Percentiles rank a stretch among this genome's conserved stretches.
Evolutionary conservation across 2,797 vertebrate species (phyloP).

Genomic region (Neostethus bicornis): DNA sequence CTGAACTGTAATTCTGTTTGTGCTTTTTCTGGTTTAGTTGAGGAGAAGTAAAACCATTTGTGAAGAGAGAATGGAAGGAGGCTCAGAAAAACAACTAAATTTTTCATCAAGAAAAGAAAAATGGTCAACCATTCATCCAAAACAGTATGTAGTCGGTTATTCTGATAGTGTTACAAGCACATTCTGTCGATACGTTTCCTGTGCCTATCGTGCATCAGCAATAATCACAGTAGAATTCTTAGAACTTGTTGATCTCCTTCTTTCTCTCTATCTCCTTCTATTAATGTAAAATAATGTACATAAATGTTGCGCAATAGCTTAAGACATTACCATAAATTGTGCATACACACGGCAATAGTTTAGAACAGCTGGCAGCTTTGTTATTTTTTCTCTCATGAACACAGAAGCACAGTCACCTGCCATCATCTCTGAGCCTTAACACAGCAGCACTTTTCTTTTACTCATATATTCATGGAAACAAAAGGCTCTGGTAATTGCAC

Average conservation of each 20-base stretch:
- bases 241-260: conserved; percentile 58
- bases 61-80: conserved; percentile 58
- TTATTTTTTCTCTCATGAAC: conserved; percentile 9
- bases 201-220: conserved; percentile 72
- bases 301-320: conserved; percentile 60
- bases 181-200: conserved; percentile 45
- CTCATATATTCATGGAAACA: conserved; percentile 20
- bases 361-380: conserved; percentile 23
- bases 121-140: conserved; percentile 25
- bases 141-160: conserved; percentile 44
- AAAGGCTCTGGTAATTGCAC: conserved; percentile 9
- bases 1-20: conserved; percentile 22
- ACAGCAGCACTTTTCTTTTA: conserved; percentile 45
- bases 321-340: conserved; percentile 42
- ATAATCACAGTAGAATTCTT: conserved; percentile 55
- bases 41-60: conserved; percentile 33
- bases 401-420: conserved; percentile 41
- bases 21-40: conserved; percentile 28
- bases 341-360: conserved; percentile 48
- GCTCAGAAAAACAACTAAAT: conserved; percentile 23
- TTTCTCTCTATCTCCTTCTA: conserved; percentile 36
- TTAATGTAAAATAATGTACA: conserved; percentile 70
- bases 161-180: conserved; percentile 51
- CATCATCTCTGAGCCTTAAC: conserved; percentile 56
- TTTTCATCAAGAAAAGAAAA: conserved; percentile 30